Base-by-base conservation (phyloP, 2,797 vertebrate species). In the Aselliscus stoliczkanus region DNA sequence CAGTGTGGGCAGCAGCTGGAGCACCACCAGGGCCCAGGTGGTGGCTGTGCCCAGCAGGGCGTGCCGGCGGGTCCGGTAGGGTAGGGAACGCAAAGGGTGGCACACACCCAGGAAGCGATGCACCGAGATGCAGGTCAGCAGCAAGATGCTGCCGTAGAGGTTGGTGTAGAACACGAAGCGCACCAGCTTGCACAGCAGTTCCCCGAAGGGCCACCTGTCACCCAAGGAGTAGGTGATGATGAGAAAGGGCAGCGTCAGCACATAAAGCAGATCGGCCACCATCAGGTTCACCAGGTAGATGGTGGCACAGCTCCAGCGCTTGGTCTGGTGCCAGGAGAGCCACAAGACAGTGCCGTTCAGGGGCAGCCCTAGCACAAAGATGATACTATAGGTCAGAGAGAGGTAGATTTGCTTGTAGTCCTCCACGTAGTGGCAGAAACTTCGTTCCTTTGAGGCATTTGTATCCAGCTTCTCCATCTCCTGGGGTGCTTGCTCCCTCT, bases 201-300 rank as follows among this genome's bases (percentile, higher is more conserved):
- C 93, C 15, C 98, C 97, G 0, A 99, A 99, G 60, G 81, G 96
- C 98, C 98, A 96, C 17, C 62, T 15, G 90, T 96, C 98, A 1
- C 81, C 96, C 97, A 98, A 90, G 13, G 95, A 50, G 10, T 98
- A 93, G 95, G 95, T 97, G 94, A 97, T 7, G 77, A 98, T 96
- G 64, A 98, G 96, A n/a, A 98, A 98, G 11, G 98, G 98, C 76
- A 98, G 75, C 0, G 98, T 95, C 80, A 97, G 91, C 58, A 98
- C 88, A 7, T 97, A 98, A 1, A 98, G 97, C 21, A 98, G 96
- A 79, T 98, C 98, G 0, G 98, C 98, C 86, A 98, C 96, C 18
- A 98, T 97, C 62, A 99, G 97, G 96, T 98, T 99, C 85, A 88
- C 95, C 93, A 98, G 69, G 75, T 98, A 98, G 96, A 98, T 93